Evolutionary conservation across 2,888 invertebrate genomes (phyloP).

Genomic region (Dorcus parallelipipedus): DNA sequence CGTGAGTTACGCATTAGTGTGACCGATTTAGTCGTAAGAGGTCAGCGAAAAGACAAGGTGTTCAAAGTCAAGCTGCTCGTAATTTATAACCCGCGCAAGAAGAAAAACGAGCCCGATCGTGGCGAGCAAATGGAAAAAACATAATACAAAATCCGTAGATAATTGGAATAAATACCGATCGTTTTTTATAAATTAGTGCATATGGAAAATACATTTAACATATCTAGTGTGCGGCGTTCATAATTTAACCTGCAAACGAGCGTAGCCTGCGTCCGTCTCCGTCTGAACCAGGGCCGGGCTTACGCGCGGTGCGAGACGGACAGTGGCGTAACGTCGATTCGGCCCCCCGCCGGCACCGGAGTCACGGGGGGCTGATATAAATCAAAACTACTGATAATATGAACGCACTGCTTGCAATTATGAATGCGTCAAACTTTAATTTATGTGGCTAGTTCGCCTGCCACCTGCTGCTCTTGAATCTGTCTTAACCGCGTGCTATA

Average conservation of each 20-base stretch:
- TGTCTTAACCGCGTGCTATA: constrained; percentile 13
- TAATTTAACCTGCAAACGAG: constrained; percentile 16
- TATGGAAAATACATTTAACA: constrained; percentile 36
- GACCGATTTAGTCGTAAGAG: too few species aligned
- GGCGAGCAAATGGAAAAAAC: background rate
- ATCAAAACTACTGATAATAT: constrained; percentile 47
- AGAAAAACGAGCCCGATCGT: background rate
- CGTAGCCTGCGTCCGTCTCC: constrained; percentile 1
- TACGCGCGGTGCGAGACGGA: constrained; percentile 7
- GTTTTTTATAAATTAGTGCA: constrained; percentile 37
- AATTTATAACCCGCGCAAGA: background rate
- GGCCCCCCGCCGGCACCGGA: constrained; percentile 41
- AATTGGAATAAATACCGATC: constrained; percentile 38
- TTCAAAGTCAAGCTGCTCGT: too few species aligned
- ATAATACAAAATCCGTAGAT: constrained; percentile 29
- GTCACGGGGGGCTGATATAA: constrained; percentile 42
- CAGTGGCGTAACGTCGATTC: constrained; percentile 35
- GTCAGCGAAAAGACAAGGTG: too few species aligned
- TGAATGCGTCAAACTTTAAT: constrained; percentile 47
- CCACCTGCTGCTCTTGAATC: constrained; percentile 25
- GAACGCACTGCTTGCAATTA: constrained; percentile 46
- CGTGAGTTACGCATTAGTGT: too few species aligned
- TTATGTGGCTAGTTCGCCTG: constrained; percentile 39
- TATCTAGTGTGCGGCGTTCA: constrained; percentile 15
- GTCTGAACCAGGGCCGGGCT: background rate